Evolutionary conservation across 2,888 invertebrate species (phyloP).

Genomic region (Andrena flavipes): DNA sequence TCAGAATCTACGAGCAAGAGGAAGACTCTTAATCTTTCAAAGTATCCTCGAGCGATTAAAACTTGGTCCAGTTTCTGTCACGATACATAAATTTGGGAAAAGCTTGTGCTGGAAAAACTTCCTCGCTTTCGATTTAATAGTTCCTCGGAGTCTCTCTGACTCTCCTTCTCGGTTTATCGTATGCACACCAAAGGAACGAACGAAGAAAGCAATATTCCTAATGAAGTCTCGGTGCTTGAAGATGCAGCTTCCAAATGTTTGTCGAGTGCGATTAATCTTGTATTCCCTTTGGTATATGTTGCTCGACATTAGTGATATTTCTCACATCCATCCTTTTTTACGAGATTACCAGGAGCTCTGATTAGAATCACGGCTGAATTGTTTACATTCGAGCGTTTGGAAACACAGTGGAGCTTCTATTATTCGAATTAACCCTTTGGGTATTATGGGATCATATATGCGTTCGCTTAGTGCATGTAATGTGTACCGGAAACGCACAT

Average conservation of each 20-base stretch:
- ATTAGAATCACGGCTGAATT: no score
- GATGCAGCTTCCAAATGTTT: conserved; percentile 9
- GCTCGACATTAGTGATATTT: background rate
- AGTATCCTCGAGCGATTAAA: conserved; percentile 36
- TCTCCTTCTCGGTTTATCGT: background rate
- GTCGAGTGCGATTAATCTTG: conserved; percentile 11
- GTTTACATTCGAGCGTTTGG: no score
- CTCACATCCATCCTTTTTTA: background rate
- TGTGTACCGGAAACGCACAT: no score
- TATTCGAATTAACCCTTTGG: no score
- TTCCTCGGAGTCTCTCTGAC: conserved; percentile 2
- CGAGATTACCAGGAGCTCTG: no score
- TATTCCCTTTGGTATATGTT: background rate
- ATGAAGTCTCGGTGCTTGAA: conserved; percentile 16
- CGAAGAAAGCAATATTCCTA: conserved; percentile 34
- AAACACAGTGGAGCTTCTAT: no score
- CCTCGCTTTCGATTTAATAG: conserved; percentile 28
- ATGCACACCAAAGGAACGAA: conserved; percentile 3
- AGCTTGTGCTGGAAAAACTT: conserved; percentile 2
- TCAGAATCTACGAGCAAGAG: no score
- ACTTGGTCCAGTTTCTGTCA: conserved; percentile 9
- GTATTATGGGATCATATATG: no score
- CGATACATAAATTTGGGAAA: conserved; percentile 18
- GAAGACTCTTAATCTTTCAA: no score
- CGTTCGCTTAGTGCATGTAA: no score